These are phyloP conservation scores for Molorchus minor DNA, from an alignment of 2,888 invertebrate genomes.

Conservation along the genomic window DNA sequence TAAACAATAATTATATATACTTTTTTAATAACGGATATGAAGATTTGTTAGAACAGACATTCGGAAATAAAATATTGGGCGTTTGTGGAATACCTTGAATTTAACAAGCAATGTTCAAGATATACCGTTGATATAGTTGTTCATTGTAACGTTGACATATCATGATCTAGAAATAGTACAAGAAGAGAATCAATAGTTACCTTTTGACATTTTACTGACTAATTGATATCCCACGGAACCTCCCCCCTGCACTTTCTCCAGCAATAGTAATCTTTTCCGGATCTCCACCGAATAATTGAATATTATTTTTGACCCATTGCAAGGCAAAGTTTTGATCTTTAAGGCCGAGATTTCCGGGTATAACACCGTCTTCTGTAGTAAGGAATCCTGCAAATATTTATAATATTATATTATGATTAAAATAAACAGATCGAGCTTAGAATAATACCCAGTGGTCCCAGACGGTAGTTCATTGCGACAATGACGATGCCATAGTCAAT, in stretches of 20 bases:
- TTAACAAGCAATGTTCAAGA: not conserved
- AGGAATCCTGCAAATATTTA: constrained; percentile 49
- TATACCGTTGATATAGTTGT: not conserved
- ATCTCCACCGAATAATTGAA: constrained; percentile 47
- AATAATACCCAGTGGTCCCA: constrained; percentile 39
- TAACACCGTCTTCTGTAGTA: constrained; percentile 44
- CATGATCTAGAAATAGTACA: not conserved
- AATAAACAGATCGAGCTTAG: not conserved
- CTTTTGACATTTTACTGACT: constrained; percentile 21
- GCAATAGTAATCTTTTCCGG: constrained; percentile 44
- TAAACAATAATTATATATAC: too few species aligned
- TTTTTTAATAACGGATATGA: not conserved
- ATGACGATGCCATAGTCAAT: constrained; percentile 37
- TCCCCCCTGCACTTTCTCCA: constrained; percentile 48
- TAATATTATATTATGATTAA: not conserved
- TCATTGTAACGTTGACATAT: not conserved
- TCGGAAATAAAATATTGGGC: too few species aligned
- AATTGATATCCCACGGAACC: constrained; percentile 43
- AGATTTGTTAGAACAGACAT: not conserved
- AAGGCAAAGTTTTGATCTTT: constrained; percentile 49
- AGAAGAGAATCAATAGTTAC: not conserved
- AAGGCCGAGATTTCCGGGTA: constrained; percentile 49
- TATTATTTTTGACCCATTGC: constrained; percentile 45
- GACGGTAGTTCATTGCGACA: constrained; percentile 40
- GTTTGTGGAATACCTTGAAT: not conserved